A percentile compares a stretch with the other conserved stretches of the same genome.
These are phyloP conservation scores for Biston betularia DNA, from an alignment of 2,888 invertebrate genomes.

Conservation along the genomic window DNA sequence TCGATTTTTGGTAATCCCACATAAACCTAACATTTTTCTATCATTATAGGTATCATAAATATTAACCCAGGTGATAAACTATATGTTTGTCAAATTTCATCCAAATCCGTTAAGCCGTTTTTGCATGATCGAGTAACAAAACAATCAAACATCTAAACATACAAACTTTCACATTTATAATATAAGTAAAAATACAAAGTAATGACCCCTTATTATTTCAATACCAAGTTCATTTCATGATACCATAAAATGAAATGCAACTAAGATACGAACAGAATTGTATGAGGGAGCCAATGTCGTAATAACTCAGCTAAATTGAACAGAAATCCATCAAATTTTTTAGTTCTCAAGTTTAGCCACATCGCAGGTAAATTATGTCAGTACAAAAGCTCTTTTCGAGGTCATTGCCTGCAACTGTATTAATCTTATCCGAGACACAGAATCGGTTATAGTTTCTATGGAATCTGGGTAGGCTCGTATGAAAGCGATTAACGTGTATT, in stretches of 20 bases:
- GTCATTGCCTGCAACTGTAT: constrained; percentile 7
- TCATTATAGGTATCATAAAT: too few species aligned
- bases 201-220: too few species aligned
- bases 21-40: too few species aligned
- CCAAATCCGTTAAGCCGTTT: too few species aligned
- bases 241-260: not conserved
- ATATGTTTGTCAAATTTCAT: too few species aligned
- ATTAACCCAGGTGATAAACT: too few species aligned
- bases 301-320: not conserved
- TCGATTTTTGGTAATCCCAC: too few species aligned
- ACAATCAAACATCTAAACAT: too few species aligned
- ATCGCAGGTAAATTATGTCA: not conserved
- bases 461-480: not conserved
- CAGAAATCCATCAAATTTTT: not conserved
- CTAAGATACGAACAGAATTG: not conserved
- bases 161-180: too few species aligned
- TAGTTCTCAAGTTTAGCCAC: not conserved
- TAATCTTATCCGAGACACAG: not conserved
- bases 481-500: not conserved
- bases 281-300: not conserved
- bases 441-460: not conserved
- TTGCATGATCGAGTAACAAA: too few species aligned
- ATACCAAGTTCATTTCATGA: not conserved
- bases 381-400: not conserved
- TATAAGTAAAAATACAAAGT: too few species aligned